These are phyloP conservation scores for Oreochromis grahami DNA, from an alignment of 2,797 vertebrate species.

Conservation along the genomic window DNA sequence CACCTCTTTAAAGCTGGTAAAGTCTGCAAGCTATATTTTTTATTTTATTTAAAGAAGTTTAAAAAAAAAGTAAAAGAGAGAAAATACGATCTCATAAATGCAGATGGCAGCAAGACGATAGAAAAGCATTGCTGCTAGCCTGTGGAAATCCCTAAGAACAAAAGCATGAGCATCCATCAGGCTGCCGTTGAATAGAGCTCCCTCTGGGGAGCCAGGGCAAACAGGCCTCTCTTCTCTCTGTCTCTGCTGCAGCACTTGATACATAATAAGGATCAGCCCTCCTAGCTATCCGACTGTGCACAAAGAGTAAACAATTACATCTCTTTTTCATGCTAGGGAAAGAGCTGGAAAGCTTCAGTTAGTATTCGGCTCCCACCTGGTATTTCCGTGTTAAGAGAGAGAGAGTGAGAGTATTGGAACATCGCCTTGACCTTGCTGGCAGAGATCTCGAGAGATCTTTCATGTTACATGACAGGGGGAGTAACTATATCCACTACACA, in stretches of 20 bases:
- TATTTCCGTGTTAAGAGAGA: background rate
- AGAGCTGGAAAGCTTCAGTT: conserved; percentile 24
- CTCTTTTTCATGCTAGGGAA: conserved; percentile 41
- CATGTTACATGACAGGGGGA: conserved; percentile 19
- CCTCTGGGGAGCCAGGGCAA: conserved; percentile 57
- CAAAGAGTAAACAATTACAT: conserved; percentile 58
- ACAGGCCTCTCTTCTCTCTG: conserved; percentile 54
- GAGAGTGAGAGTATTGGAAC: background rate
- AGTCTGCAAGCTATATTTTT: conserved; percentile 31
- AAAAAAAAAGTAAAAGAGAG: background rate
- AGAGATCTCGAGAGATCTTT: conserved; percentile 34
- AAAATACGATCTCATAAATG: conserved; percentile 26
- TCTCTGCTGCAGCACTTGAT: conserved; percentile 33
- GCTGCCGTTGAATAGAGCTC: conserved; percentile 43
- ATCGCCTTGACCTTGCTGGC: conserved; percentile 46
- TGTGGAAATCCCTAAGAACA: conserved; percentile 58
- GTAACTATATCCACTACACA: conserved; percentile 15
- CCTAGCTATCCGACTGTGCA: conserved; percentile 44
- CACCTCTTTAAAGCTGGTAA: background rate
- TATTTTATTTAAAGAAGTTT: conserved; percentile 28
- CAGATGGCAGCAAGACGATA: conserved; percentile 30
- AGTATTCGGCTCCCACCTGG: conserved; percentile 39
- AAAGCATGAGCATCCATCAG: conserved; percentile 67
- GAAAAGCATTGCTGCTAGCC: conserved; percentile 27
- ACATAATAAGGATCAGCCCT: conserved; percentile 58